These are phyloP conservation scores for Platysteira castanea DNA, from an alignment of 2,113 vertebrate species.

Conservation along the genomic window DNA sequence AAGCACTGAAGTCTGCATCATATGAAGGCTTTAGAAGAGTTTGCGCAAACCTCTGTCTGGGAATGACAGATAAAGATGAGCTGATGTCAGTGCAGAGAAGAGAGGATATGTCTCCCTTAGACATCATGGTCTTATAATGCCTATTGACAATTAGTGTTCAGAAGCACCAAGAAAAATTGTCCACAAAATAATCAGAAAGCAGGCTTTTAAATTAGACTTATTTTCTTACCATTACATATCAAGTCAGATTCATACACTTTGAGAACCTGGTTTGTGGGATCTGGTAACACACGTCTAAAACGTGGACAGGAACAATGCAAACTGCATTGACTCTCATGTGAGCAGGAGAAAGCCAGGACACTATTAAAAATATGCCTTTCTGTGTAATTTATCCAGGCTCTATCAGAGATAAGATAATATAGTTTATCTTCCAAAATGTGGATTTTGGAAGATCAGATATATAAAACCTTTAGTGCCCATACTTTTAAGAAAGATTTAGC, in stretches of 20 bases:
- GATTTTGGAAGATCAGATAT: background rate
- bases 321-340: background rate
- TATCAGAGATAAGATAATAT: background rate
- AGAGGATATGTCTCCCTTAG: background rate
- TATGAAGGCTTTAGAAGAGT: background rate
- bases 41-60: background rate
- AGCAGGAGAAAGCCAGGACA: background rate
- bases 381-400: background rate
- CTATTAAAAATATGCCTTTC: background rate
- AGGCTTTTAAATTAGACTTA: background rate
- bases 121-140: background rate
- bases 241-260: rapidly evolving
- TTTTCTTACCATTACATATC: background rate
- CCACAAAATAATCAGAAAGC: background rate
- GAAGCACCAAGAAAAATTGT: background rate
- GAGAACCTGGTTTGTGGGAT: background rate
- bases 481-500: background rate
- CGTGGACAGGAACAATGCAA: background rate
- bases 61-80: background rate
- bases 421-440: background rate
- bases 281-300: rapidly evolving
- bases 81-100: background rate
- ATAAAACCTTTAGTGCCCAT: background rate
- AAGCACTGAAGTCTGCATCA: background rate
- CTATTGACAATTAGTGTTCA: background rate